Percentiles rank a stretch among this genome's conserved stretches.
Conservation (phyloP, 2,113 vertebrate genomes). For the Pseudorasbora parva region DNA sequence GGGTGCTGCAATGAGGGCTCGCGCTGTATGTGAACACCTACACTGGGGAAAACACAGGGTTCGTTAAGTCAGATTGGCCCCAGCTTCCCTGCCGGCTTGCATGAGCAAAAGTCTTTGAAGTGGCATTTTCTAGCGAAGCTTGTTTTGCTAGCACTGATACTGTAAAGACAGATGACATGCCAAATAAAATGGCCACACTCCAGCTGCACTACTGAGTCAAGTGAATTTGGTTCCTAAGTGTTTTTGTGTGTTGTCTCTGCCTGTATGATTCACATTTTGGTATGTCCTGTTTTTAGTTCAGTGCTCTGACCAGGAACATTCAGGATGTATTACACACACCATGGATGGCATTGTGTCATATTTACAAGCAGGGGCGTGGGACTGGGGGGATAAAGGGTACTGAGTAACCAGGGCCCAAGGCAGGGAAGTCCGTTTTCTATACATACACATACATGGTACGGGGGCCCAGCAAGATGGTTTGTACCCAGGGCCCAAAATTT, state of each 20-base stretch:
- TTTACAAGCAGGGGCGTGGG: too few species aligned
- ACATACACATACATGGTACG: too few species aligned
- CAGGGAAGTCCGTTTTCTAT: too few species aligned
- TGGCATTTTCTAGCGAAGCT: conserved; percentile 32
- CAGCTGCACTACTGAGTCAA: conserved; percentile 29
- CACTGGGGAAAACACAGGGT: conserved; percentile 1
- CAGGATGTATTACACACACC: neutral
- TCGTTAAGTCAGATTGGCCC: conserved; percentile 25
- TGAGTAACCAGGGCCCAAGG: too few species aligned
- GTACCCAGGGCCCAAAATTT: too few species aligned
- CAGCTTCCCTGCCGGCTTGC: conserved; percentile 1
- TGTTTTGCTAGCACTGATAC: conserved; percentile 42
- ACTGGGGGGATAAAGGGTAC: too few species aligned
- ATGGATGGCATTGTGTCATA: conserved; percentile 6
- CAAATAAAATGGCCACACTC: conserved; percentile 30
- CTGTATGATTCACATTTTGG: conserved; percentile 42
- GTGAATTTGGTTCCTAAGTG: neutral
- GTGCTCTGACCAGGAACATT: neutral
- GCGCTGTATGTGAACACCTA: conserved; percentile 15
- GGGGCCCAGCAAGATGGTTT: too few species aligned
- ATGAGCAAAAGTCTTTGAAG: conserved; percentile 36
- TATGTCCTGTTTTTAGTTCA: conserved; percentile 36
- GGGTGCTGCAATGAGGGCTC: conserved; percentile 32
- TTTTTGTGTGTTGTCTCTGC: neutral
- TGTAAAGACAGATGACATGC: conserved; percentile 40